Evolutionary conservation across 2,797 vertebrate species (phyloP).

Genomic region (Gambusia yucatana): DNA sequence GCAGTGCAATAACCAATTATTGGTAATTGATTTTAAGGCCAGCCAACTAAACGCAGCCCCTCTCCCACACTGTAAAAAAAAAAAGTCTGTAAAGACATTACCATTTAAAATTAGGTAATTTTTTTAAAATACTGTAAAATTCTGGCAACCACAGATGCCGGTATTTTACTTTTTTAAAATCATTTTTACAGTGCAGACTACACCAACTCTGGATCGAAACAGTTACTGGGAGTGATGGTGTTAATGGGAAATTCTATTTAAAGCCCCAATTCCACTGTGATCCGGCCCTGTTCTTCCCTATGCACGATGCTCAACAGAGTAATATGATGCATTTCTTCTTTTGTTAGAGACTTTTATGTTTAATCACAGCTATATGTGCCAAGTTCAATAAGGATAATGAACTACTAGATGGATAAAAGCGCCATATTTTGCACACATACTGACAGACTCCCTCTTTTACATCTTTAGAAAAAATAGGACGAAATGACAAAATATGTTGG

Average conservation of each 20-base stretch:
- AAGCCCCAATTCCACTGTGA: not conserved
- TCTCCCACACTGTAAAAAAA: too few relatives aligned
- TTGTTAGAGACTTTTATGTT: not conserved
- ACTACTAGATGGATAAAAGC: not conserved
- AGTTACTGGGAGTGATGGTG: not conserved
- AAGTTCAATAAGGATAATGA: not conserved
- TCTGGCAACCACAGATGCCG: too few relatives aligned
- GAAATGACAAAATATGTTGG: not conserved
- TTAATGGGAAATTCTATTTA: not conserved
- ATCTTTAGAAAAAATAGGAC: not conserved
- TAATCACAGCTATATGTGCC: too few relatives aligned
- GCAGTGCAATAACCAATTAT: too few relatives aligned
- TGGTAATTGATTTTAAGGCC: too few relatives aligned
- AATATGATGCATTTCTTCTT: not conserved
- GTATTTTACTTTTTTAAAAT: too few relatives aligned
- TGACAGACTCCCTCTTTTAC: not conserved
- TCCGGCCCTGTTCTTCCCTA: not conserved
- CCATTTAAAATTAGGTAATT: too few relatives aligned
- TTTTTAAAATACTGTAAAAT: too few relatives aligned
- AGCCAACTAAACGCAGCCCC: too few relatives aligned
- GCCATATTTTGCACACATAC: not conserved
- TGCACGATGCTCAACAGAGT: not conserved
- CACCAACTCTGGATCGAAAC: too few relatives aligned
- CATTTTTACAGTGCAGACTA: too few relatives aligned
- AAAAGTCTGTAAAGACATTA: too few relatives aligned